Base-by-base conservation (phyloP, 2,888 invertebrate species). In the Brachycybe producta region DNA sequence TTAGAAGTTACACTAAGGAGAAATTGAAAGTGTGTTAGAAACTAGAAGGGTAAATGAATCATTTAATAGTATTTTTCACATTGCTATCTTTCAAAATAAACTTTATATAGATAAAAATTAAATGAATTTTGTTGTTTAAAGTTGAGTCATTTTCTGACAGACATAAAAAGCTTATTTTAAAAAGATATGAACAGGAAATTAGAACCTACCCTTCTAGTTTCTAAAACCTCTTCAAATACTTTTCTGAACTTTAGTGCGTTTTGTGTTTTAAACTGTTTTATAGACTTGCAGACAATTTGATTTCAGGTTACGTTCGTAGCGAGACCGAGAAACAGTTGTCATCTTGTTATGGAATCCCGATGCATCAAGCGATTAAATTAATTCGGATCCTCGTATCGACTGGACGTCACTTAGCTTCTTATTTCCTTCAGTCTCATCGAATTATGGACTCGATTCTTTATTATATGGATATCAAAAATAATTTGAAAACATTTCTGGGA, bases 281-380 rank as follows among this genome's bases (percentile, higher is more conserved):
- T n/a, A n/a, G n/a, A n/a, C n/a, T n/a, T n/a, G n/a, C n/a, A n/a
- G n/a, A n/a, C n/a, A n/a, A n/a, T n/a, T n/a, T n/a, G n/a, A n/a
- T n/a, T n/a, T n/a, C n/a, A n/a, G n/a, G n/a, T n/a, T n/a, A n/a
- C n/a, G n/a, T n/a, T n/a, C n/a, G n/a, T n/a, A n/a, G n/a, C 19
- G 24, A 2, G 42, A 19, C 2, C 24, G 19, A 34, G 11, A 19
- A 34, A 19, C 44, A 48, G 7, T 52, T 60, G 24, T 54, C 61
- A 3, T 64, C 65, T 54, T 69, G 72, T 46, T 79, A 84, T 63
- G 77, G 78, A 4, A 73, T 75, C 56, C 84, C 87, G 2, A 68
- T 84, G 53, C 64, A 77, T 47, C 71, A 77, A 45, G 83, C 83
- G 7, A 62, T 90, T 17, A 84, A 82, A 63, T 68, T 90, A 3